Base-by-base conservation (phyloP, 1,140 invertebrate genomes). In the Plectus sambesii region DNA sequence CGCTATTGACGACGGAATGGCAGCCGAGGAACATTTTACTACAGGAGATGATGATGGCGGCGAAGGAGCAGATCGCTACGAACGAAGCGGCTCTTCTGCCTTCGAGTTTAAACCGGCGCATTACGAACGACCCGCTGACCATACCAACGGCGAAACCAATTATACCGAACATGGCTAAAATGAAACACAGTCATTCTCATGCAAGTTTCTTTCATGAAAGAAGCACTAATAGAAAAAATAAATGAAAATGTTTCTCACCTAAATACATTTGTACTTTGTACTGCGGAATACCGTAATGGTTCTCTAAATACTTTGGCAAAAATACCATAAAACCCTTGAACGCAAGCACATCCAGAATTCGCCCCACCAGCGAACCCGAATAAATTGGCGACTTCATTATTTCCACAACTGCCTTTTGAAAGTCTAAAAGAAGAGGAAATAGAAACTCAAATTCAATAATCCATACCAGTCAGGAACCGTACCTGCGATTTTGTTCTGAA, bases 341-440 rank as follows among this genome's bases (percentile, higher is more conserved):
- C 5, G 64, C 66, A 6, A 67, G 40, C 33, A 67, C 50, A 46
- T 67, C 64, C 30, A 59, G 43, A 27, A 69, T 57, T 27, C 64
- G 42, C 27, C 64, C 64, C 8, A 53, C 35, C n/a, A 66, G 50
- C 12, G 55, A 42, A 19, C 61, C 58, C 6, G 42, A 30, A 40
- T 67, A 67, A n/a, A 69, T 45, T 39, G 61, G 58, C 2, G 64
- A 62, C 30, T 30, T 42, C 1, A 57, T 5, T 36, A 67, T 59
- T 6, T 62, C 39, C 36, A 39, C 41, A 24, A 53, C 55, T 3
- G 49, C 50, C 29, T 29, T 36, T 9, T 22, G 33, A 35, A 62
- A 62, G 5, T 51, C 55, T 62, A 25, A 15, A 19, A 43, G 17
- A 37, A 24, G 0, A 59, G 26, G 36, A n/a, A n/a, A n/a, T n/a